Evolutionary conservation across 2,113 vertebrate genomes (phyloP), one percentile per base, ranked within the genome.

Genomic region (Calyptomena viridis): DNA sequence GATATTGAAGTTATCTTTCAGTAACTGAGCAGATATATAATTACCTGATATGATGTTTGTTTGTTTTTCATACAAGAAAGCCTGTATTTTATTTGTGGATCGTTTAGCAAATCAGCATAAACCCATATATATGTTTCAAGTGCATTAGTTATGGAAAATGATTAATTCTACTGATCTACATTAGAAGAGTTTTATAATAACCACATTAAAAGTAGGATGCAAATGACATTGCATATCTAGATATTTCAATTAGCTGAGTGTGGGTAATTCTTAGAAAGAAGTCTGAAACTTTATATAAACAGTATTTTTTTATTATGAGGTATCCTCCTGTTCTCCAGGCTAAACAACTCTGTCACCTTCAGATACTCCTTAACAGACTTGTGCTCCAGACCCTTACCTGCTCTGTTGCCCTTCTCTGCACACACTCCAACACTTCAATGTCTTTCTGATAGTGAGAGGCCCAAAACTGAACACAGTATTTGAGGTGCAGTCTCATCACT

Each of bases 21-120:
- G 53, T 52, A 86, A 5, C 9, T 92, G 56, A 53, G 82, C 56
- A 76, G 12, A 79, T 64, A 62, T 50, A 49, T 55, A 93, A 93
- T 95, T 94, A 64, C 10, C 23, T 91, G 40, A 50, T 76, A 39
- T 6, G 84, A 96, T 66, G 6, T 3, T 87, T 72, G 9, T 4
- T 84, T 89, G 37, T 13, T 93, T 83, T 89, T 76, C 27, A 50
- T 79, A 58, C 73, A 71, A 50, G 49, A 89, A 86, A 91, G 10
- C 3, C 7, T 22, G 1, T 49, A 22, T 68, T 87, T 69, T 84
- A 49, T 87, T 77, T 6, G 5, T 71, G 50, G 71, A 30, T 89
- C 73, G 77, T 87, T 96, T 94, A 91, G 14, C 27, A 90, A 84
- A 90, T 44, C 39, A 73, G 5, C 6, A 66, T 76, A 83, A 85